These are phyloP conservation scores for Ophioninae sp. DNA, from an alignment of 2,888 invertebrate genomes.

Conservation along the genomic window DNA sequence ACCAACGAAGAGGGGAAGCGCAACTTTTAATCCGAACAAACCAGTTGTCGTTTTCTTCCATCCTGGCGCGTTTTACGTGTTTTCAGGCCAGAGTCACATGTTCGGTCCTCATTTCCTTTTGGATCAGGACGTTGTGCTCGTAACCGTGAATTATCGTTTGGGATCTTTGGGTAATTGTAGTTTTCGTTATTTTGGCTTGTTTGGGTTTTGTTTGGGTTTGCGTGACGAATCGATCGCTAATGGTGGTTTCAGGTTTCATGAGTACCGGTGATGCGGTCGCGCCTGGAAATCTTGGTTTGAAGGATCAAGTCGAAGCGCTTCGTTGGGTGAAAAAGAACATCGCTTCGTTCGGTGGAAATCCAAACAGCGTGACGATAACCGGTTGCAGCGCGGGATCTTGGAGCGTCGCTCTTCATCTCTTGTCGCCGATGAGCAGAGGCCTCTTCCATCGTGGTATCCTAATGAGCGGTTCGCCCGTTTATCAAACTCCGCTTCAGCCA, in stretches of 20 bases:
- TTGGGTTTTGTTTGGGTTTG: background rate
- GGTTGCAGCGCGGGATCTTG: conserved; percentile 83
- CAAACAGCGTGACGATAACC: conserved; percentile 84
- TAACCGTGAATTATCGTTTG: conserved; percentile 86
- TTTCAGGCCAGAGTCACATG: conserved; percentile 83
- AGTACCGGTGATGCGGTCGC: conserved; percentile 85
- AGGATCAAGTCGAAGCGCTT: conserved; percentile 86
- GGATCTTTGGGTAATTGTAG: conserved; percentile 81
- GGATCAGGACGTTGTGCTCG: conserved; percentile 85
- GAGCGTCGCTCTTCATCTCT: conserved; percentile 79
- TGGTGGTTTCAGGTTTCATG: conserved; percentile 82
- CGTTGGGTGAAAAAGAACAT: conserved; percentile 86
- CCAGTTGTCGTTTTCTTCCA: conserved; percentile 86
- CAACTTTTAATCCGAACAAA: conserved; percentile 51
- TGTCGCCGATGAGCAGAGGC: conserved; percentile 85
- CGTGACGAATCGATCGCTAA: background rate
- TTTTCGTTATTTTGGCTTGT: background rate
- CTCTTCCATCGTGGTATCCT: conserved; percentile 87
- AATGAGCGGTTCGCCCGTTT: conserved; percentile 85
- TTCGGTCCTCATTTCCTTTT: conserved; percentile 85
- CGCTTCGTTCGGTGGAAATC: conserved; percentile 86
- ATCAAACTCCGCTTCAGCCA: conserved; percentile 82
- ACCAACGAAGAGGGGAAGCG: conserved; percentile 24
- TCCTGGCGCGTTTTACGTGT: conserved; percentile 85
- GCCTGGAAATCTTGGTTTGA: conserved; percentile 86